Conservation (phyloP, 2,113 vertebrate genomes). For the Callithrix jacchus region DNA sequence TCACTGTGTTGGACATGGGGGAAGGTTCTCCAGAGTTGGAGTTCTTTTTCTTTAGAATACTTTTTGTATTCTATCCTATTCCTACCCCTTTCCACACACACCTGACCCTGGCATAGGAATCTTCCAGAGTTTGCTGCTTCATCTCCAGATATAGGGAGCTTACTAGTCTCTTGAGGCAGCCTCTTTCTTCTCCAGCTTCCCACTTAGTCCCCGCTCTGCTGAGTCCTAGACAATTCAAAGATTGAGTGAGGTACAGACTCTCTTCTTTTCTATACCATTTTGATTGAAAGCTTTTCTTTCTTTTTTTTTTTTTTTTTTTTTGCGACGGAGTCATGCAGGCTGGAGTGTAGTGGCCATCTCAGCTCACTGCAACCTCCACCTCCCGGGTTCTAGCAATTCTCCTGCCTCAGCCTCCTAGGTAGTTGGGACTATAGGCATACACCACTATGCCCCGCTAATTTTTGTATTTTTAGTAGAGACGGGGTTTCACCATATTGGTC, state of each 20-base stretch:
- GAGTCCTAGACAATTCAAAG: slow-evolving; percentile 9
- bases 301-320: too few relatives aligned
- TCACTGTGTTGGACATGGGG: background rate
- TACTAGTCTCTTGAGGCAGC: background rate
- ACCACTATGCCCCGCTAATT: too few relatives aligned
- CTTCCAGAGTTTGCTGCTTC: background rate
- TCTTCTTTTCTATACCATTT: background rate
- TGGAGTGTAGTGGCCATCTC: too few relatives aligned
- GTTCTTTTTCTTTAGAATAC: background rate
- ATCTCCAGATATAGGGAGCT: background rate
- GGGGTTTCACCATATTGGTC: too few relatives aligned
- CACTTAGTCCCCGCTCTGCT: background rate
- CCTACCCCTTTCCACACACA: background rate
- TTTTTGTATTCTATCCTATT: slow-evolving; percentile 4
- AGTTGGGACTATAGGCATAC: too few relatives aligned
- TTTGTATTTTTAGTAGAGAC: too few relatives aligned
- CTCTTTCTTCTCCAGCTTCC: background rate
- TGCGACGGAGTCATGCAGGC: too few relatives aligned
- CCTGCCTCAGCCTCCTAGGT: too few relatives aligned
- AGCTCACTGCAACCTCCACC: too few relatives aligned
- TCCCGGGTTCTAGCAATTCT: too few relatives aligned
- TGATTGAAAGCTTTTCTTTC: too few relatives aligned
- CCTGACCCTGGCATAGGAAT: background rate
- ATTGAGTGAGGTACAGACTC: background rate
- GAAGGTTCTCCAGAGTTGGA: background rate